Evolutionary conservation across 2,888 invertebrate genomes (phyloP), one percentile per base, ranked within the genome.

Genomic region (Euphydryas editha): DNA sequence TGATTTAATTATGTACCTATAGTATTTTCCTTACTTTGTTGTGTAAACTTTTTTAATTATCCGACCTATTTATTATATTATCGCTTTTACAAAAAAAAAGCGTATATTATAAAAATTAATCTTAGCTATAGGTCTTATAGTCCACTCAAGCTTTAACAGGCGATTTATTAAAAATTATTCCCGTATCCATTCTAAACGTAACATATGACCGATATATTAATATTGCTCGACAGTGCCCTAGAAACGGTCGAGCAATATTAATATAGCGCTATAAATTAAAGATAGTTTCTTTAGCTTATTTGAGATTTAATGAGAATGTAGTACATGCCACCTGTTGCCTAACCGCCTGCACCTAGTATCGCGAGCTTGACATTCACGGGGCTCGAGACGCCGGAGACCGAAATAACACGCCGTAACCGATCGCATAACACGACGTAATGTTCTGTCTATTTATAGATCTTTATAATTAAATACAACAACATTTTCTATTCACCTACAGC

Each of bases 291-390:
- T 58, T 36, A 61, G 61, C 59, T 69, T 59, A 69, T 66, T 55
- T 71, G 57, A 73, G 65, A 71, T 72, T 58, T 67, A 68, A 73
- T 67, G 70, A 73, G 69, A 67, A 63, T 47, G 62, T 78, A 81
- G 82, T 86, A 85, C 85, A 85, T 81, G 78, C 82, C 87, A 91
- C 91, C 86, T 91, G 91, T 92, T 90, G 88, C 83, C 81, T 74
- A 82, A 84, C 83, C 78, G 78, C 78, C 77, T 79, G 79, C 82
- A 81, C 81, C 84, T 83, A 85, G 81, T 84, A 82, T 84, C 84
- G 85, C 89, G 89, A 87, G 91, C 90, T 91, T 91, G 92, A 92
- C 92, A 90, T 92, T 92, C 86, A 83, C 84, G 81, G 83, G 82
- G 79, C 86, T 86, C 85, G 89, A 88, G 88, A 89, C 88, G 84